Conservation (phyloP, 2,888 invertebrate species). For the Hemaris fuciformis region DNA sequence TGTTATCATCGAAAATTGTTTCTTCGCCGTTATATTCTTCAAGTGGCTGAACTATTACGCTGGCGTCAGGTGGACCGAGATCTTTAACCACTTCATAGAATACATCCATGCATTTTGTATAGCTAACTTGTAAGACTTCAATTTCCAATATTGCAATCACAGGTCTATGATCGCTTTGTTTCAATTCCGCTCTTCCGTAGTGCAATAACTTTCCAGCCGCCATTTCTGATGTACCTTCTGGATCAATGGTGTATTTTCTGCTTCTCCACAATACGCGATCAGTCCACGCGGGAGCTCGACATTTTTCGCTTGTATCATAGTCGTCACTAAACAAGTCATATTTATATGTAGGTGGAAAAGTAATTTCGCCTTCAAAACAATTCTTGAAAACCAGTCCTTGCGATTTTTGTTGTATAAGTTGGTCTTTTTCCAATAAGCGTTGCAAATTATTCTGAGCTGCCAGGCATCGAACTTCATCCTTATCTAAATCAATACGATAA, state of each 20-base stretch:
- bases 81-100: constrained; percentile 92
- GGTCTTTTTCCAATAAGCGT: constrained; percentile 92
- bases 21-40: constrained; percentile 70
- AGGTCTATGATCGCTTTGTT: constrained; percentile 98
- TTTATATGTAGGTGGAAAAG: constrained; percentile 98
- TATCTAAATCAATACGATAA: constrained; percentile 97
- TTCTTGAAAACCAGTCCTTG: constrained; percentile 94
- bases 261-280: constrained; percentile 98
- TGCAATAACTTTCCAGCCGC: constrained; percentile 90
- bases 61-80: constrained; percentile 97
- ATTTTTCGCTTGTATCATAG: constrained; percentile 99
- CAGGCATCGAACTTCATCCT: constrained; percentile 94
- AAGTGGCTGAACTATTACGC: constrained; percentile 87
- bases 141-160: constrained; percentile 95
- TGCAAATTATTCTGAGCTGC: constrained; percentile 88
- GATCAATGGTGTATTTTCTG: constrained; percentile 87
- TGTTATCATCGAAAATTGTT: constrained; percentile 88
- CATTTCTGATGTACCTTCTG: constrained; percentile 84
- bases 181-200: constrained; percentile 96
- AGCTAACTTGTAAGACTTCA: constrained; percentile 91
- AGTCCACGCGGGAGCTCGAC: constrained; percentile 98
- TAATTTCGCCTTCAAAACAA: constrained; percentile 95
- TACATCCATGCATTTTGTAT: constrained; percentile 87
- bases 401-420: constrained; percentile 90
- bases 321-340: constrained; percentile 99